Evolutionary conservation across 2,113 vertebrate species (phyloP), one percentile per base, ranked within the genome.

Genomic region (Lates calcarifer): DNA sequence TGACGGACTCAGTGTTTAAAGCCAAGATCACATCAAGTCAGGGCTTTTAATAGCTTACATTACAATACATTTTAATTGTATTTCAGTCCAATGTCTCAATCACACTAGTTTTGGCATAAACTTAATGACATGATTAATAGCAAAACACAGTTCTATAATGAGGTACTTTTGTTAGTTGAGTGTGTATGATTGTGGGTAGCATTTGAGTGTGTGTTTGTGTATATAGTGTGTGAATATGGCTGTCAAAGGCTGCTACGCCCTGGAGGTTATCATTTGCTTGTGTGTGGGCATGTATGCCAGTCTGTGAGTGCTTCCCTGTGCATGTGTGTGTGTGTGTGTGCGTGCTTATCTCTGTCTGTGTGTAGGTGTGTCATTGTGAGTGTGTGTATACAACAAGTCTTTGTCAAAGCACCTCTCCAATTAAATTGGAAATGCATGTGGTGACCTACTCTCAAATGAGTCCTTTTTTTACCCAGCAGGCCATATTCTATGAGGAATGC

Each of bases 371-470:
- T 82, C n/a, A 13, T 11, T 85, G 66, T 74, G 49, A 17, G 49
- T 64, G 22, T 77, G 69, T 63, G 53, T 74, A 33, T 49, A 17
- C 26, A 31, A 53, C 74, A 24, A 24, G 68, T 47, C 81, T 90
- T 90, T 90, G 91, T 90, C 83, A 77, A 81, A 89, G 82, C 66
- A 3, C 57, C 70, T 70, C 79, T 83, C 89, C 83, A 91, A 92
- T 92, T 92, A 92, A 87, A 90, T 87, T 88, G 89, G 78, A 93
- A 93, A 93, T 92, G 84, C 83, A 93, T 92, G 82, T 89, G 90
- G 88, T 92, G 91, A 93, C 92, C 92, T 92, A 92, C 88, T 91
- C 85, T 81, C 84, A 83, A 91, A 92, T 91, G 83, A 91, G 86
- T 81, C 69, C 35, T 53, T 73, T 75, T 70, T 81, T 87, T 68